Evolutionary conservation across 2,888 invertebrate genomes (phyloP).

Genomic region (Globia sparganii): DNA sequence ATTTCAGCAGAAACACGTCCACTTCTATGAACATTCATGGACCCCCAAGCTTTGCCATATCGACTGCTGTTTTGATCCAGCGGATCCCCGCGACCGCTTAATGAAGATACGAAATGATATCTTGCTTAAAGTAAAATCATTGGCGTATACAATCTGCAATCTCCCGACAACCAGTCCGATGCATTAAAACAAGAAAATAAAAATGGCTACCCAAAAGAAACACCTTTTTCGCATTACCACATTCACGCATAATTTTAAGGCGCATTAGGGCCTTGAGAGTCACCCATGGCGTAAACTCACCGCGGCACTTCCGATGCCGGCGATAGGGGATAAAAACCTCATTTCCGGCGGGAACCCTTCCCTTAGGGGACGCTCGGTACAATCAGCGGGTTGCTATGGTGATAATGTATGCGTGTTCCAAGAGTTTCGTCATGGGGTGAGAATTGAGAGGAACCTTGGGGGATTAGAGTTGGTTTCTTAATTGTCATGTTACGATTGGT

Average conservation of each 20-base stretch:
- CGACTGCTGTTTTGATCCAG: no score
- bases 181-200: constrained; percentile 7
- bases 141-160: background rate
- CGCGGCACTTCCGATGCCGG: constrained; percentile 77
- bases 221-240: constrained; percentile 46
- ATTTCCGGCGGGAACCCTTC: constrained; percentile 86
- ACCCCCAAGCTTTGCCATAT: no score
- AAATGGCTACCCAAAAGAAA: background rate
- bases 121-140: no score
- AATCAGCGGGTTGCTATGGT: constrained; percentile 70
- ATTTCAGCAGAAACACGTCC: no score
- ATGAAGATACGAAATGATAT: no score
- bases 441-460: constrained; percentile 14
- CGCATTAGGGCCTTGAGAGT: constrained; percentile 58
- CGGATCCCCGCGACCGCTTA: no score
- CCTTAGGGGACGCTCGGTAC: constrained; percentile 71
- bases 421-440: constrained; percentile 31
- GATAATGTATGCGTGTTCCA: constrained; percentile 60
- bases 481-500: background rate
- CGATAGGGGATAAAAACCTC: constrained; percentile 83
- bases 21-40: no score
- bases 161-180: background rate
- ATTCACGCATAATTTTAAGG: constrained; percentile 38
- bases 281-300: constrained; percentile 61
- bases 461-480: constrained; percentile 7